These are phyloP conservation scores for Anisognathus igniventris DNA, from an alignment of 2,797 vertebrate genomes.

Conservation along the genomic window DNA sequence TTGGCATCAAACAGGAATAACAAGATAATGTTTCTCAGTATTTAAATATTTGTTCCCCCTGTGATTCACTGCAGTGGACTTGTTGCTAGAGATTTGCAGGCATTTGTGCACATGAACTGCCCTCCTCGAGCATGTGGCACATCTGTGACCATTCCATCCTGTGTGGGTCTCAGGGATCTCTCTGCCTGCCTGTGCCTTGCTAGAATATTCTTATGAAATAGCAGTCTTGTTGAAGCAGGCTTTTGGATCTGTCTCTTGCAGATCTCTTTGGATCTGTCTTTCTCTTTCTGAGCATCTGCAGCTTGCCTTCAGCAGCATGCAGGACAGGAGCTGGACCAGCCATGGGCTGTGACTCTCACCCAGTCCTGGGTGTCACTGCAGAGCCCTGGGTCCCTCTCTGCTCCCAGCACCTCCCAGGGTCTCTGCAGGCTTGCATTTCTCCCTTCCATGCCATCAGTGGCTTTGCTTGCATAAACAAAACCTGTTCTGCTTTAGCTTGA, in stretches of 20 bases:
- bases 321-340: neutral
- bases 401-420: neutral
- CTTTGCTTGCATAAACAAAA: neutral
- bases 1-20: neutral
- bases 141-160: neutral
- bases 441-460: neutral
- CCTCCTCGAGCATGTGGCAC: neutral
- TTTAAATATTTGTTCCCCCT: neutral
- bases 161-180: neutral
- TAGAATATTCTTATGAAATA: neutral
- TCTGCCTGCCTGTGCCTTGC: neutral
- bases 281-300: neutral
- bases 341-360: accelerated
- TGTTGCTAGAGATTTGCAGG: neutral
- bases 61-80: neutral
- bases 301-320: neutral
- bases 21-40: neutral
- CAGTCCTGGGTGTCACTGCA: neutral
- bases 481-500: neutral
- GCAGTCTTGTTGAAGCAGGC: neutral
- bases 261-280: too few relatives aligned
- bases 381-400: neutral
- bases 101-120: neutral
- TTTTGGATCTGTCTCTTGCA: neutral
- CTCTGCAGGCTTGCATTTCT: neutral